Percentiles rank a stretch among this genome's conserved stretches.
Evolutionary conservation across 2,888 invertebrate genomes (phyloP).

Genomic region (Terebella lapidaria): DNA sequence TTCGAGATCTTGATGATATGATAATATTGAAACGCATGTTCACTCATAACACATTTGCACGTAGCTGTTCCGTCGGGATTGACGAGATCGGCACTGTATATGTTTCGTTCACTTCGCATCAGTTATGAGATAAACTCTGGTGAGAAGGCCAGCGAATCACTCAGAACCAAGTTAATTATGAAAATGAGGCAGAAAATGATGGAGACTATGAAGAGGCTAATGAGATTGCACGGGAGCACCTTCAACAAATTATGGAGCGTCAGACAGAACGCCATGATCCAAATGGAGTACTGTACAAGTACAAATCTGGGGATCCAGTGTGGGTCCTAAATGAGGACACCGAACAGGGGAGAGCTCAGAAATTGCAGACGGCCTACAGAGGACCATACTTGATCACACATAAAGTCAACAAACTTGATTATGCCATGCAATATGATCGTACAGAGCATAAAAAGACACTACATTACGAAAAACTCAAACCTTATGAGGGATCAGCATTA

Average conservation of each 20-base stretch:
- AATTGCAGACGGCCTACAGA: background rate
- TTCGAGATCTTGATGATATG: too few relatives aligned
- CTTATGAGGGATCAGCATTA: constrained; percentile 1
- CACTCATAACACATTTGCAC: too few relatives aligned
- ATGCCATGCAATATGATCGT: background rate
- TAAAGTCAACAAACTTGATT: background rate
- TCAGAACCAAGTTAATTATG: background rate
- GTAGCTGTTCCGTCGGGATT: too few relatives aligned
- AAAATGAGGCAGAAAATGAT: background rate
- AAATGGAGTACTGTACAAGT: background rate
- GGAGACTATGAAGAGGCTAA: background rate
- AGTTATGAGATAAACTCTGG: background rate
- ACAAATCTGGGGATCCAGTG: background rate
- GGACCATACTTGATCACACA: background rate
- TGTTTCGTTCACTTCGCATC: too few relatives aligned
- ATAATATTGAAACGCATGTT: too few relatives aligned
- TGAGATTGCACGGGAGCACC: background rate
- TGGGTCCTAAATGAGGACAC: background rate
- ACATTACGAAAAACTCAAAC: background rate
- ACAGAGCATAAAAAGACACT: background rate
- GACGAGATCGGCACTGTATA: too few relatives aligned
- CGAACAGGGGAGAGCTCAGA: background rate
- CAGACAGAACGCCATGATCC: background rate
- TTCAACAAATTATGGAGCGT: background rate
- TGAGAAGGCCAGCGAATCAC: background rate